Percentiles rank a stretch among this genome's conserved stretches.
These are phyloP conservation scores for Calephelis virginiensis DNA, from an alignment of 1,140 invertebrate genomes.

Conservation along the genomic window DNA sequence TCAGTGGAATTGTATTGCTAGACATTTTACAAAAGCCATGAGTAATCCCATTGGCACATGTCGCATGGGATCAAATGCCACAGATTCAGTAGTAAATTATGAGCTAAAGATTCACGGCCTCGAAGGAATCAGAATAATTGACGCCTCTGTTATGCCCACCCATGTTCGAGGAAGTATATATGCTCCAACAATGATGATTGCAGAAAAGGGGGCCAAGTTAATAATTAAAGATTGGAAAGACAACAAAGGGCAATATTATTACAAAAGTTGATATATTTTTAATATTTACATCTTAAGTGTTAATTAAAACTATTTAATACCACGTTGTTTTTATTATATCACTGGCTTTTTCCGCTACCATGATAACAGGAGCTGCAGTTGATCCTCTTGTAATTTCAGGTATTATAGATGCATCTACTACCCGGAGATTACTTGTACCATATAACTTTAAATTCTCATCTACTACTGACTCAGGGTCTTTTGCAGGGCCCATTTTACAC, in stretches of 20 bases:
- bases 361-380: conserved; percentile 85
- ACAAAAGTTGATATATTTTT: conserved; percentile 31
- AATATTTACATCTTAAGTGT: conserved; percentile 18
- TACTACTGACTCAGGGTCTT: conserved; percentile 86
- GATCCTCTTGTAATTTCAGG: conserved; percentile 85
- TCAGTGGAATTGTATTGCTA: conserved; percentile 83
- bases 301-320: conserved; percentile 69
- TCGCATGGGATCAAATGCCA: conserved; percentile 79
- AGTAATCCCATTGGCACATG: conserved; percentile 79
- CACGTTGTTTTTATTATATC: conserved; percentile 88
- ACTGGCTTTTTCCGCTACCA: conserved; percentile 93
- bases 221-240: conserved; percentile 70
- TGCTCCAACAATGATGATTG: conserved; percentile 78
- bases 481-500: conserved; percentile 87
- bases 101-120: conserved; percentile 72
- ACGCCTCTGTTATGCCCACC: conserved; percentile 76
- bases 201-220: conserved; percentile 74
- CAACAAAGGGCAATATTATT: conserved; percentile 51
- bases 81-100: conserved; percentile 79
- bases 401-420: conserved; percentile 89
- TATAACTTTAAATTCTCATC: conserved; percentile 85
- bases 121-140: conserved; percentile 72
- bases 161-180: conserved; percentile 75
- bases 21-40: conserved; percentile 83
- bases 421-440: conserved; percentile 83